Evolutionary conservation across 2,113 vertebrate genomes (phyloP).

Genomic region (Solenodon paradoxus): DNA sequence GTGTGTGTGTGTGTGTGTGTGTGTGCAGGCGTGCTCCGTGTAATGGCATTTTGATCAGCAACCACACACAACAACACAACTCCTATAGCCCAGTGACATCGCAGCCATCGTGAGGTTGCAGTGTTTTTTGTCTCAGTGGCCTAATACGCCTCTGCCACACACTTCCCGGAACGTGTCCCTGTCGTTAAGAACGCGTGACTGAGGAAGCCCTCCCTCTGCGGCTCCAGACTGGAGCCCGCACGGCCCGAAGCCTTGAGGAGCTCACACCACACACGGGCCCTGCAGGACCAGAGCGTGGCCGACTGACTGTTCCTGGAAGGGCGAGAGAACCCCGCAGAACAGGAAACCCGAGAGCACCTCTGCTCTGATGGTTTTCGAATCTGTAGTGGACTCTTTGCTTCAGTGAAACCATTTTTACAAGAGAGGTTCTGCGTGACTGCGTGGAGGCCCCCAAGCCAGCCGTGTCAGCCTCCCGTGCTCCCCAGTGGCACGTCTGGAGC

Average conservation of each 20-base stretch:
- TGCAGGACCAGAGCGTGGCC: not conserved
- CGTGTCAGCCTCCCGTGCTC: not conserved
- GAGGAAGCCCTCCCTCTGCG: not conserved
- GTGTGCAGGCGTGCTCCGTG: too few species aligned
- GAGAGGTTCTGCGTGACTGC: rapidly evolving
- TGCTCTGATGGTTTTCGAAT: not conserved
- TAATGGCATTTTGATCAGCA: too few species aligned
- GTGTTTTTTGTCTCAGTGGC: too few species aligned
- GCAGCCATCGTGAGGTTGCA: too few species aligned
- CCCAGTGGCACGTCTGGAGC: not conserved
- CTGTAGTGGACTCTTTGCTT: not conserved
- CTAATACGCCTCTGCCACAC: too few species aligned
- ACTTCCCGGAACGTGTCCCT: too few species aligned
- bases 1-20: too few species aligned
- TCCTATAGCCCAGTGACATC: too few species aligned
- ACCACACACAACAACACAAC: too few species aligned
- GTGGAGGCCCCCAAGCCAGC: rapidly evolving
- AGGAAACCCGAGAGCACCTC: not conserved
- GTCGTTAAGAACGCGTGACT: too few species aligned
- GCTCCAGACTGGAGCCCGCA: not conserved
- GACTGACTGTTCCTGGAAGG: not conserved
- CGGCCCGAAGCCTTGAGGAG: not conserved
- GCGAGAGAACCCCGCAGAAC: not conserved
- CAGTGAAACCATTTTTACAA: rapidly evolving
- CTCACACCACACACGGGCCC: too few species aligned